phyloP scores from a whole-genome alignment of 2,888 invertebrate species.

The Euphydryas editha region DNA sequence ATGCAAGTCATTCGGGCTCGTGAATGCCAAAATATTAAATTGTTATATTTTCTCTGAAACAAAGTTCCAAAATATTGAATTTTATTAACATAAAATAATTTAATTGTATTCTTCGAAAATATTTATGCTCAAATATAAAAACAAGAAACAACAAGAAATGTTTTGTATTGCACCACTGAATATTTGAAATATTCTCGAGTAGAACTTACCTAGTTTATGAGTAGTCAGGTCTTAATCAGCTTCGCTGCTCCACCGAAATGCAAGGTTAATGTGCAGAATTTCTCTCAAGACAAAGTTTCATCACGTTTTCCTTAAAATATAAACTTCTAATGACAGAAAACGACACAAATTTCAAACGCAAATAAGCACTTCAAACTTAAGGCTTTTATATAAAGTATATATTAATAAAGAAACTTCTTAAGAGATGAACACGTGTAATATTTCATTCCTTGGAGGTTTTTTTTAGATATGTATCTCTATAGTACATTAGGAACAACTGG shows the following conservation, averaged over 20 bases:
- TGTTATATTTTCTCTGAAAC: not conserved
- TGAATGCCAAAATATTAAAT: slow-evolving; percentile 19
- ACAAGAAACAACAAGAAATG: not conserved
- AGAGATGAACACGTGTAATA: not conserved
- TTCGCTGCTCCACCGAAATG: not conserved
- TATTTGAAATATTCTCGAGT: slow-evolving; percentile 3
- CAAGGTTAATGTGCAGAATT: not conserved
- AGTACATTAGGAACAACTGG: too few species aligned
- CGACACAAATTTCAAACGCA: slow-evolving; percentile 2
- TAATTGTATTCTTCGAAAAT: not conserved
- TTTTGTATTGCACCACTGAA: not conserved
- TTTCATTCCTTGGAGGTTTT: too few species aligned
- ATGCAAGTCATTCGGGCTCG: slow-evolving; percentile 2
- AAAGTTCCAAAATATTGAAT: not conserved
- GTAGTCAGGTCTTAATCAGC: not conserved
- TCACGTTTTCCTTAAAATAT: slow-evolving; percentile 4
- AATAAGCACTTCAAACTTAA: not conserved
- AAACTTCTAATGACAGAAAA: not conserved
- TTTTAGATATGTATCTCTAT: too few species aligned
- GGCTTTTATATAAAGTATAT: not conserved
- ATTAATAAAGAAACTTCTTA: not conserved
- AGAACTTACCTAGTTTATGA: not conserved
- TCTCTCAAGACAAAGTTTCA: not conserved
- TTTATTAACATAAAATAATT: not conserved
- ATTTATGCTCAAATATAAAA: not conserved